A percentile compares a stretch with the other conserved stretches of the same genome.
phyloP scores from a whole-genome alignment of 2,797 vertebrate species.

The Varecia variegata region DNA sequence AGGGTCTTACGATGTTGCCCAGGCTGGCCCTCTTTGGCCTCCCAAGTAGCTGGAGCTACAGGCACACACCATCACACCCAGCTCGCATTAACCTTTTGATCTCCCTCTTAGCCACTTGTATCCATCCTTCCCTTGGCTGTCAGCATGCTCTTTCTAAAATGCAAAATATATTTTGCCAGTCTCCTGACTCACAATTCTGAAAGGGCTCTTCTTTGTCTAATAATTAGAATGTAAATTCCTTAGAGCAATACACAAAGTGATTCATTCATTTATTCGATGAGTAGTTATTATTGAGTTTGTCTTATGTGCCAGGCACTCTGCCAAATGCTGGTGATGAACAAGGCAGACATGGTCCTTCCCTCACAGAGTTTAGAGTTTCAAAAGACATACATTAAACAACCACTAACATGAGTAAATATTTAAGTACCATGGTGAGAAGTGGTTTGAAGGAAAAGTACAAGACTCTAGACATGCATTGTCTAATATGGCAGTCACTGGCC shows the following conservation, averaged over 20 bases:
- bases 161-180: background rate
- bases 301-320: background rate
- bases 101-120: background rate
- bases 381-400: background rate
- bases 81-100: background rate
- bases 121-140: background rate
- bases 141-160: background rate
- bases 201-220: background rate
- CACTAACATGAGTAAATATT: background rate
- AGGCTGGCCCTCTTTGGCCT: no score
- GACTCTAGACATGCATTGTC: background rate
- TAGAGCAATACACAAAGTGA: background rate
- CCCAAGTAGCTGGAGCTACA: no score
- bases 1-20: no score
- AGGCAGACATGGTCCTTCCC: background rate
- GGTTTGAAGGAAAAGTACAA: slow-evolving; percentile 12
- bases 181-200: background rate
- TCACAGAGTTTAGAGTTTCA: background rate
- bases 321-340: background rate
- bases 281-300: background rate
- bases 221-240: background rate
- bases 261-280: background rate
- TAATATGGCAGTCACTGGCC: background rate
- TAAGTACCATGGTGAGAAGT: background rate
- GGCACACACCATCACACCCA: no score